Conservation (phyloP, 2,888 invertebrate genomes). For the Nebria brevicollis region DNA sequence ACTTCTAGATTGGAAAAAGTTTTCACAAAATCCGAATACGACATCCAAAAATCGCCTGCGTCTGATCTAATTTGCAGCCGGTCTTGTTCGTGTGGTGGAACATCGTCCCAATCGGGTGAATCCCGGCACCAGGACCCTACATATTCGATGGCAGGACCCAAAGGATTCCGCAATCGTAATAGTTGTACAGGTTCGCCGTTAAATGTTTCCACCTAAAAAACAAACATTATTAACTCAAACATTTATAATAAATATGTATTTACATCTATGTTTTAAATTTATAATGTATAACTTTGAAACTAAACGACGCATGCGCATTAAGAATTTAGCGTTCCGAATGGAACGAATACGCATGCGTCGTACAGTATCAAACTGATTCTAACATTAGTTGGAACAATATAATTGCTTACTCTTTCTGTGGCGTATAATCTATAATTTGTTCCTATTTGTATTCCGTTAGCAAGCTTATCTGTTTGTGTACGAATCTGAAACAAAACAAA, state of each 20-base stretch:
- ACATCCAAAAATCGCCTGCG: slow-evolving; percentile 72
- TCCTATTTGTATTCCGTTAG: slow-evolving; percentile 76
- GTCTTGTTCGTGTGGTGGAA: slow-evolving; percentile 78
- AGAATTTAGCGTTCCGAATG: not conserved
- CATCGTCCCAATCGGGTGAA: slow-evolving; percentile 80
- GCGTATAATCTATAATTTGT: slow-evolving; percentile 82
- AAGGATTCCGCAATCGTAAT: slow-evolving; percentile 76
- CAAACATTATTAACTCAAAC: slow-evolving; percentile 8
- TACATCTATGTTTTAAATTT: not conserved
- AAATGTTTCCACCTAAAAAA: slow-evolving; percentile 73
- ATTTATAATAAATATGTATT: slow-evolving; percentile 10
- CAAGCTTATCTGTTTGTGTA: slow-evolving; percentile 71
- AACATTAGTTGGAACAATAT: too few species aligned
- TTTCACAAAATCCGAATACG: slow-evolving; percentile 82
- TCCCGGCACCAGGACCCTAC: slow-evolving; percentile 76
- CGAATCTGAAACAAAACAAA: slow-evolving; percentile 62
- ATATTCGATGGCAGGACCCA: slow-evolving; percentile 73
- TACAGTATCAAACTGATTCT: too few species aligned
- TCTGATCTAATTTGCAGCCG: slow-evolving; percentile 73
- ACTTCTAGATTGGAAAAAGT: slow-evolving; percentile 82
- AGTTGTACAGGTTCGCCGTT: slow-evolving; percentile 77
- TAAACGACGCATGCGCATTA: too few species aligned
- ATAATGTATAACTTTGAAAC: not conserved
- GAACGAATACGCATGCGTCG: not conserved
- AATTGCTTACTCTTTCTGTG: slow-evolving; percentile 72